Base-by-base conservation (phyloP, 2,888 invertebrate genomes). In the Epinotia brunnichana region DNA sequence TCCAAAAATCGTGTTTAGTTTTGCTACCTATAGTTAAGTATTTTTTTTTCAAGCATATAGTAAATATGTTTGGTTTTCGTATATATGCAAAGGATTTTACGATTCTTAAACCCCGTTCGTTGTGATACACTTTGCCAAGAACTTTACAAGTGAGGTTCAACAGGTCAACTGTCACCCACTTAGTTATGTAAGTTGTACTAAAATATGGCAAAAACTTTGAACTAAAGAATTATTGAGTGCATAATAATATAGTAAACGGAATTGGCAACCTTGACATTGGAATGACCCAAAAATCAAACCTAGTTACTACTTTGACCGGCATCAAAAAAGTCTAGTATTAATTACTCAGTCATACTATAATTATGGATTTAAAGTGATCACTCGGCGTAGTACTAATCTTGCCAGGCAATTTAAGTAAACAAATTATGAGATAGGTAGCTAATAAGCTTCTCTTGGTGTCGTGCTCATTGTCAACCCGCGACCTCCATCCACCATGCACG, bases 401-500 rank as follows among this genome's bases (percentile, higher is more conserved):
- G 3, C n/a, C 5, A n/a, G 3, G 3, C 15, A 44, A 44, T 44
- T 15, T n/a, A 15, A n/a, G 15, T 24, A 35, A 35, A 59, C 7
- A 29, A n/a, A 29, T 21, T 15, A 29, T 57, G 29, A 57, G 10
- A 29, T n/a, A 57, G 10, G n/a, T n/a, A 24, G 35, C 10, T 24
- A 29, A 35, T 54, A 62, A 67, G 48, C 54, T 61, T 66, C 54
- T 61, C 24, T 67, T 61, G 48, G 67, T 17, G 56, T 72, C 61
- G 72, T 72, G 72, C 72, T 68, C 67, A 68, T 68, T 68, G 72
- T 68, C 67, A 56, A 48, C 61, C 15, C 9, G 56, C 56, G 72
- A 69, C 74, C 76, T 74, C 74, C 35, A 35, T 74, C 74, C 70
- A n/a, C 21, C 17, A 66, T 21, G 39, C 72, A 62, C 63, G 75